Base-by-base conservation (phyloP, 1,140 invertebrate species). In the Cydia strobilella region DNA sequence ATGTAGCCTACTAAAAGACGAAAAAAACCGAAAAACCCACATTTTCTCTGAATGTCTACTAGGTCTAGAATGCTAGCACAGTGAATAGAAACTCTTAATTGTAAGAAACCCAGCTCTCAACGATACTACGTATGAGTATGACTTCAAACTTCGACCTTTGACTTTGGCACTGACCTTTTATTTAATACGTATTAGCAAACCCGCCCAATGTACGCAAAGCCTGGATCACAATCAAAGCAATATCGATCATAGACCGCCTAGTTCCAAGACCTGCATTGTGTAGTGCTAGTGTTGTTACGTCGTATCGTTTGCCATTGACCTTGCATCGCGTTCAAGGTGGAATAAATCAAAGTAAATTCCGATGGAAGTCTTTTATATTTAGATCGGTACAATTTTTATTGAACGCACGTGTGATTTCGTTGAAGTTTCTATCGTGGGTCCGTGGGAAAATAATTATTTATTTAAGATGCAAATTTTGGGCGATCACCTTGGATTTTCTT, bases 361-460 rank as follows among this genome's bases (percentile, higher is more conserved):
- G 51, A 54, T 18, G 51, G 51, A 18, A 54, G 51, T 18, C n/a
- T 54, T 54, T 54, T 54, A 54, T 54, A 54, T 54, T 54, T 54
- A 54, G 51, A 54, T 7, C 51, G 51, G n/a, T 54, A 20, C 51
- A 7, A 18, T 54, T 18, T 54, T 18, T 54, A 54, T 54, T 54
- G 51, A 54, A 18, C n/a, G n/a, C 51, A 54, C 51, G 51, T 18
- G 18, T 18, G 51, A 18, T 54, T 18, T 54, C 15, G 15, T 20
- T 54, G 51, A 18, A 5, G 15, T 54, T 54, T 18, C n/a, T 4
- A 54, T 54, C 51, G 51, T 54, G 51, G 51, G 51, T 20, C 20
- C 51, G 51, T 54, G 51, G 51, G 51, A 54, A 54, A 54, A 18
- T 54, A 9, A 15, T 48, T 48, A 48, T 13, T 48, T 48, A 48